Conservation (phyloP, 2,888 invertebrate genomes). For the Dynastes grantii region DNA sequence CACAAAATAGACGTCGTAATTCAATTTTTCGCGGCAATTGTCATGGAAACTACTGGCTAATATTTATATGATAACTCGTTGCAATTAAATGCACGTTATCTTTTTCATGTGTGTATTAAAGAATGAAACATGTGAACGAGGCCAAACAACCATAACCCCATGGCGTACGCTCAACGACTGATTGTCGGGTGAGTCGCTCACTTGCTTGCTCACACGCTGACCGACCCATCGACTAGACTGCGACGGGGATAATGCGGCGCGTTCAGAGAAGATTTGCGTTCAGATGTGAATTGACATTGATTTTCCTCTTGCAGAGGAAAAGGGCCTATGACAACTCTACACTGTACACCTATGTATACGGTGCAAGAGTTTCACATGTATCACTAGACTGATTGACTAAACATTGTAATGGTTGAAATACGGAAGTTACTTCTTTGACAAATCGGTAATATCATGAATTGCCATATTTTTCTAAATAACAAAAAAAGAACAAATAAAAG, state of each 20-base stretch:
- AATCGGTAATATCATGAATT: too few relatives aligned
- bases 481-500: too few relatives aligned
- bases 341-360: conserved; percentile 4
- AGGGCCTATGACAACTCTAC: conserved; percentile 40
- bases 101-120: conserved; percentile 34
- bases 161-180: conserved; percentile 43
- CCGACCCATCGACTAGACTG: conserved; percentile 46
- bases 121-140: conserved; percentile 18
- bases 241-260: conserved; percentile 44
- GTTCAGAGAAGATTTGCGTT: conserved; percentile 34
- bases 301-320: conserved; percentile 44
- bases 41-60: not conserved
- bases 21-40: conserved; percentile 22
- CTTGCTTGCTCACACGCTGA: conserved; percentile 16
- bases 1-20: conserved; percentile 7
- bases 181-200: conserved; percentile 46
- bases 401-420: too few relatives aligned
- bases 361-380: not conserved
- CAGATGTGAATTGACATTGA: conserved; percentile 48
- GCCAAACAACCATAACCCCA: conserved; percentile 29
- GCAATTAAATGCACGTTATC: conserved; percentile 38
- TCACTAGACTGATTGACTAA: not conserved
- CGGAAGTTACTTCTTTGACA: too few relatives aligned
- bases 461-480: too few relatives aligned
- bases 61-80: not conserved